phyloP scores from a whole-genome alignment of 2,113 vertebrate genomes.

The Patagioenas fasciata region DNA sequence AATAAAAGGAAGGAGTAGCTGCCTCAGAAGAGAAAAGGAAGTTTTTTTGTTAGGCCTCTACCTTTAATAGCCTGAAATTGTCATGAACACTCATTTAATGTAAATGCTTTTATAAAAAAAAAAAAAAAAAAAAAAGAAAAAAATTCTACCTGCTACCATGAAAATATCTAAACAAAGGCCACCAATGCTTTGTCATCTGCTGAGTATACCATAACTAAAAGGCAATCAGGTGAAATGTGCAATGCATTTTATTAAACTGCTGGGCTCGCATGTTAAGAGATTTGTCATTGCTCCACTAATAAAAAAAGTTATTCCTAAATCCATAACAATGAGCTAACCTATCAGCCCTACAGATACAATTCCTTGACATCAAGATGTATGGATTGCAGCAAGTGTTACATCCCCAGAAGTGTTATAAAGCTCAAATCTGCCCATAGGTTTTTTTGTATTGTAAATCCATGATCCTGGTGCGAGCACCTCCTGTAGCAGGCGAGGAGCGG shows the following conservation, averaged over 20 bases:
- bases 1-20: not conserved
- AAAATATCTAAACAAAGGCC: not conserved
- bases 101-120: not conserved
- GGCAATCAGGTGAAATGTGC: not conserved
- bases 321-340: conserved; percentile 33
- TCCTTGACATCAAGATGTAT: conserved; percentile 28
- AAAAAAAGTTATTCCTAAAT: conserved; percentile 44
- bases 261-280: not conserved
- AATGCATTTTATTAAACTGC: not conserved
- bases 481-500: conserved; percentile 5
- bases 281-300: not conserved
- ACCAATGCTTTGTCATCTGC: not conserved
- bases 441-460: conserved; percentile 29
- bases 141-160: not conserved
- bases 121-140: not conserved
- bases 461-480: conserved; percentile 36
- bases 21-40: not conserved
- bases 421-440: conserved; percentile 19
- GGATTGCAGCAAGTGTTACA: conserved; percentile 37
- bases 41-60: not conserved
- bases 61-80: not conserved
- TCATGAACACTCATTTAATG: not conserved
- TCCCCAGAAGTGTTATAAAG: conserved; percentile 58
- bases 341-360: conserved; percentile 6
- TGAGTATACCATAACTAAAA: not conserved